phyloP scores from a whole-genome alignment of 2,888 invertebrate species.

The Drosophila prolongata region DNA sequence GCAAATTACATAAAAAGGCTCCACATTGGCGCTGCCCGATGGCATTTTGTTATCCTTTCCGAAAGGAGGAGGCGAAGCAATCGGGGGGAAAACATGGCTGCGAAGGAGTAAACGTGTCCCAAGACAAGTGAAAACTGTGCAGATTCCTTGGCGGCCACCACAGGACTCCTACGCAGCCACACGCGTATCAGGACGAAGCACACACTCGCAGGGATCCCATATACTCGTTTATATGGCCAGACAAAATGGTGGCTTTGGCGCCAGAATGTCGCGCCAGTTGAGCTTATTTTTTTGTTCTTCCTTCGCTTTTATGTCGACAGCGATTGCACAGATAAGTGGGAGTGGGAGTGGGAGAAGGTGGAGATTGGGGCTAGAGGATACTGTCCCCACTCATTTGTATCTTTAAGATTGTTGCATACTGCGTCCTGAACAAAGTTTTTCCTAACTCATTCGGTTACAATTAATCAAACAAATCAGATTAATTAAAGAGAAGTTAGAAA shows the following conservation, averaged over 20 bases:
- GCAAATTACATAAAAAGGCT: conserved; percentile 72
- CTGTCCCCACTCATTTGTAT: background rate
- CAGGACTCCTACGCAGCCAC: conserved; percentile 60
- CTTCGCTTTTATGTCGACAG: conserved; percentile 69
- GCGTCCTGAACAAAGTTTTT: background rate
- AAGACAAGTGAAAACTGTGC: conserved; percentile 50
- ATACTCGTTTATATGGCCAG: conserved; percentile 62
- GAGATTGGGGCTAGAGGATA: background rate
- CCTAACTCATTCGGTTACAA: conserved; percentile 15
- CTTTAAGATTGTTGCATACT: conserved; percentile 9
- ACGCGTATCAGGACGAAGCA: conserved; percentile 46
- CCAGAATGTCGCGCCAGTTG: conserved; percentile 84
- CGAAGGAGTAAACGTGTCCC: conserved; percentile 42
- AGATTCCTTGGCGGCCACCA: conserved; percentile 44
- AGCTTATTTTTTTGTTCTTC: conserved; percentile 68
- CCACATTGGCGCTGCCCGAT: conserved; percentile 75
- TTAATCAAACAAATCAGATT: conserved; percentile 42
- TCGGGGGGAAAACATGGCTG: conserved; percentile 35
- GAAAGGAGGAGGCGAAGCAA: conserved; percentile 38
- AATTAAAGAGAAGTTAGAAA: conserved; percentile 27
- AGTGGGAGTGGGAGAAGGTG: conserved; percentile 27
- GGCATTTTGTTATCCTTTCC: conserved; percentile 75
- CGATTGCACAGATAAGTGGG: conserved; percentile 54
- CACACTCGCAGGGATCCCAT: conserved; percentile 18
- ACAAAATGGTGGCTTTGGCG: conserved; percentile 83